phyloP scores from a whole-genome alignment of 1,140 invertebrate species.

The Drosophila bocki region DNA sequence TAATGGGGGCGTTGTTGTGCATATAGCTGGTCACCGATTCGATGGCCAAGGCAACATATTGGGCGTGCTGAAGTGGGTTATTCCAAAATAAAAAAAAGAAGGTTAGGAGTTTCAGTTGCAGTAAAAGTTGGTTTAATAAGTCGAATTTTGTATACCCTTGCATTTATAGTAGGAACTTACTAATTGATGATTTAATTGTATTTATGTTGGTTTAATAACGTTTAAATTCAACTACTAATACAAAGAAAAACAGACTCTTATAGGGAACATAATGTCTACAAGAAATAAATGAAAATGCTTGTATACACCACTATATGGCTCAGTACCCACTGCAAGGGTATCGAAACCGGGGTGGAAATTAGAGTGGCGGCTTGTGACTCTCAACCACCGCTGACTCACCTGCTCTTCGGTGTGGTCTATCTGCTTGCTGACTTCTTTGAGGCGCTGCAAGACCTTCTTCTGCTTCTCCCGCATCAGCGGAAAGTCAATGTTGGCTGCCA shows the following conservation, averaged over 20 bases:
- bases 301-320: no score
- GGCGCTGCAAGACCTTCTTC: slow-evolving; percentile 85
- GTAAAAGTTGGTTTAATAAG: background rate
- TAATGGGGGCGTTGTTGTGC: slow-evolving; percentile 85
- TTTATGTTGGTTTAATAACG: no score
- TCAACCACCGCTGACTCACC: slow-evolving; percentile 50
- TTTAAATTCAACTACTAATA: background rate
- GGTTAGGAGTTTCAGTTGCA: background rate
- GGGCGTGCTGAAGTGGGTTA: slow-evolving; percentile 58
- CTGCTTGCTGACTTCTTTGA: slow-evolving; percentile 85
- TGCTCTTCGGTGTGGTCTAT: slow-evolving; percentile 83
- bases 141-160: slow-evolving; percentile 1
- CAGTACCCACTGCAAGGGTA: background rate
- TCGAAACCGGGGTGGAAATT: slow-evolving; percentile 1
- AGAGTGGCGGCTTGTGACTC: background rate
- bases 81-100: slow-evolving; percentile 9
- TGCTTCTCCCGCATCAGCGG: slow-evolving; percentile 87
- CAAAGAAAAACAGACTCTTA: background rate
- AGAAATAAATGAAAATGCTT: background rate
- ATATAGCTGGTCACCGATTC: slow-evolving; percentile 73
- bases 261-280: background rate
- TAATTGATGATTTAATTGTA: no score
- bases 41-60: slow-evolving; percentile 77
- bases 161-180: background rate
- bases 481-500: slow-evolving; percentile 86